Evolutionary conservation across 92 coral and sea anemone genomes (phyloP).

Genomic region (Epizoanthus scotinus): DNA sequence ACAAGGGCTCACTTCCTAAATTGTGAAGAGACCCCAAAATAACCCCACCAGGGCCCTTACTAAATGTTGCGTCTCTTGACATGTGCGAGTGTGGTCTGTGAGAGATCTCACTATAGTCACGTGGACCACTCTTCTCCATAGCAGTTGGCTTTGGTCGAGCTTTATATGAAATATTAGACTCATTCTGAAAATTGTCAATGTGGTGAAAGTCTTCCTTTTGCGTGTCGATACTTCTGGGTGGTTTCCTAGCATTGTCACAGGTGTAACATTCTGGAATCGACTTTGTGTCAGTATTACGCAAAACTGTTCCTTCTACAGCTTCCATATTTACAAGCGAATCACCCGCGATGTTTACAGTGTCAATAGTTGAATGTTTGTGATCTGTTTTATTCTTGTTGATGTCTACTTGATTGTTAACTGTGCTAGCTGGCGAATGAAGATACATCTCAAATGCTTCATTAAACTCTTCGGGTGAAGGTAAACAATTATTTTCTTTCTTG

Average conservation of each 20-base stretch:
- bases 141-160: too few relatives aligned
- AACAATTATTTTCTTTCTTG: background rate
- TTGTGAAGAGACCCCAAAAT: too few relatives aligned
- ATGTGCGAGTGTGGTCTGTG: too few relatives aligned
- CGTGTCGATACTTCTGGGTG: too few relatives aligned
- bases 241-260: background rate
- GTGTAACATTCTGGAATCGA: background rate
- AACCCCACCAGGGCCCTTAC: too few relatives aligned
- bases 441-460: slow-evolving; percentile 28
- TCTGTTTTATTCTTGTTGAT: background rate
- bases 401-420: background rate
- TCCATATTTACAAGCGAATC: background rate
- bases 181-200: too few relatives aligned
- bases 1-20: too few relatives aligned
- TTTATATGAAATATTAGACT: too few relatives aligned
- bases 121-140: background rate
- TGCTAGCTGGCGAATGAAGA: slow-evolving; percentile 6
- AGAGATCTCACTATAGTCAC: background rate
- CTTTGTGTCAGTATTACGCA: background rate
- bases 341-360: background rate
- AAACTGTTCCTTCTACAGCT: background rate
- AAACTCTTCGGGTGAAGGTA: slow-evolving; percentile 31
- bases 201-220: too few relatives aligned
- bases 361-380: background rate
- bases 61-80: too few relatives aligned